These are phyloP conservation scores for Loris lydekkerianus DNA, from an alignment of 2,797 vertebrate genomes.

Conservation along the genomic window DNA sequence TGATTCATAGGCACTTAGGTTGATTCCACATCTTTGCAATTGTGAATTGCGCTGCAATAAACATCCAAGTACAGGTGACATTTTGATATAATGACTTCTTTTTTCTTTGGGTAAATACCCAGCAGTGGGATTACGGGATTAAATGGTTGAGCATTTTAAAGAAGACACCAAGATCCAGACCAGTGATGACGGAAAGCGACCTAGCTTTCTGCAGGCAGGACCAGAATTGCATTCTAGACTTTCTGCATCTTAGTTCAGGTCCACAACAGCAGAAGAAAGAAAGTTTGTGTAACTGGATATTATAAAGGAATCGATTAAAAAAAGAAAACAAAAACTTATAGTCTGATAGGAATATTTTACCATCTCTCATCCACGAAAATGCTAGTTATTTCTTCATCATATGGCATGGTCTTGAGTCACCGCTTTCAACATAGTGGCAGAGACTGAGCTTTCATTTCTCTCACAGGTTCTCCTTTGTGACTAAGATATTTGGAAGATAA, in stretches of 20 bases:
- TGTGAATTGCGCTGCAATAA: too few species aligned
- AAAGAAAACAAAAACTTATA: background rate
- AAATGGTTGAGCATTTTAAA: background rate
- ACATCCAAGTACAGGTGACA: too few species aligned
- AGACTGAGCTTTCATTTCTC: background rate
- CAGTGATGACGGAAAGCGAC: background rate
- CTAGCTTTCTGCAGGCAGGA: background rate
- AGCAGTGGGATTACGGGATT: too few species aligned
- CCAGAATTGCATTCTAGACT: background rate
- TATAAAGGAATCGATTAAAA: background rate
- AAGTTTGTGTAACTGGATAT: background rate
- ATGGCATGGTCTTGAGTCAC: background rate
- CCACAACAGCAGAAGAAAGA: background rate
- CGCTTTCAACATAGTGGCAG: background rate
- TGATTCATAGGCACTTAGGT: too few species aligned
- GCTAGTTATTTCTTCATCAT: background rate
- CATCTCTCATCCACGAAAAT: background rate
- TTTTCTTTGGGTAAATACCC: too few species aligned
- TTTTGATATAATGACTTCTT: too few species aligned
- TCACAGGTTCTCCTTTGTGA: background rate
- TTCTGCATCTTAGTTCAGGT: background rate
- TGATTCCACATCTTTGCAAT: too few species aligned
- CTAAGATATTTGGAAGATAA: background rate
- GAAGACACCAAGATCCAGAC: background rate
- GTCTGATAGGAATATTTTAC: background rate